phyloP scores from a whole-genome alignment of 2,888 invertebrate genomes.

The Aphidoletes aphidimyza region DNA sequence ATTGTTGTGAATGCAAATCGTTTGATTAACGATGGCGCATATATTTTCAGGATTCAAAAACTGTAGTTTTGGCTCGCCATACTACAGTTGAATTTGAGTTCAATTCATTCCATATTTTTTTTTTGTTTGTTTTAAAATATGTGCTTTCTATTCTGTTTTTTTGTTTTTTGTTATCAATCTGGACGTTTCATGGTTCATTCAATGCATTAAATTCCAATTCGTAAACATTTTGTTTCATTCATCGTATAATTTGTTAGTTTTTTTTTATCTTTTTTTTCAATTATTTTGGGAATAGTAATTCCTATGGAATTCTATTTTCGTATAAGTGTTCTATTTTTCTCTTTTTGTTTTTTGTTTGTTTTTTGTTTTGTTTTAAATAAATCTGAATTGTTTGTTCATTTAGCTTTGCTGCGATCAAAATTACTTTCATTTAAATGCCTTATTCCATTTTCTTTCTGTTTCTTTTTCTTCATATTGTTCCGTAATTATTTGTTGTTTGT shows the following conservation, averaged over 20 bases:
- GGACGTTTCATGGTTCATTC: background rate
- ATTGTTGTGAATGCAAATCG: no score
- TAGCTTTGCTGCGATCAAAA: conserved; percentile 30
- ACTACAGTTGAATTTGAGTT: no score
- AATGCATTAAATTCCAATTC: background rate
- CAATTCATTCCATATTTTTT: no score
- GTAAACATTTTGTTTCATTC: conserved; percentile 43
- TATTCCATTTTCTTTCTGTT: background rate
- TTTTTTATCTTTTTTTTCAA: no score
- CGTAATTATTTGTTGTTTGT: background rate
- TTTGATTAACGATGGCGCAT: no score
- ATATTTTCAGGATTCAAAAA: no score
- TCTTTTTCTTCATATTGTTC: background rate
- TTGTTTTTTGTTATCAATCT: background rate
- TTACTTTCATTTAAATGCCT: background rate
- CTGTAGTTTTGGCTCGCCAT: no score
- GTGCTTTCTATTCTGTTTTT: no score
- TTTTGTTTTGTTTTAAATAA: background rate
- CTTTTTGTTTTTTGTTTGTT: background rate
- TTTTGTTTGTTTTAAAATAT: no score
- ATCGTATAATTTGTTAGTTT: no score
- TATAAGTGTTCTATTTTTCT: background rate
- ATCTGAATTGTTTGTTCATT: background rate
- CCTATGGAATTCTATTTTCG: no score
- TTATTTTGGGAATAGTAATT: no score